Percentiles rank a stretch among this genome's conserved stretches.
Evolutionary conservation across 1,140 invertebrate genomes (phyloP).

Genomic region (Drosophila elegans): DNA sequence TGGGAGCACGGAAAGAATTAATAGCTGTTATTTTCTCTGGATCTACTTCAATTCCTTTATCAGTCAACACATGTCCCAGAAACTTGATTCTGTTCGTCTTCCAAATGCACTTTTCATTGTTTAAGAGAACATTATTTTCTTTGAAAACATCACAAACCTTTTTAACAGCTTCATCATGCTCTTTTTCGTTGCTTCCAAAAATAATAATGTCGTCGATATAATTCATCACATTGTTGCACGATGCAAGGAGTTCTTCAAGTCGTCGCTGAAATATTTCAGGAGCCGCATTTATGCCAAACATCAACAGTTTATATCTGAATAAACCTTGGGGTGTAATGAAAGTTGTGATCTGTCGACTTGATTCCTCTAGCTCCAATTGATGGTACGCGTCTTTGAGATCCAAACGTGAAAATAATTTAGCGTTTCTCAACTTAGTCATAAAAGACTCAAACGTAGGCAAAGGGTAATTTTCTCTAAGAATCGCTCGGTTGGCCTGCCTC

Average conservation of each 20-base stretch:
- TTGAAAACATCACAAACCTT: no score
- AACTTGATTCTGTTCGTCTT: not conserved
- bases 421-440: not conserved
- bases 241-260: not conserved
- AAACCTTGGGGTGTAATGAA: no score
- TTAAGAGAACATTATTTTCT: not conserved
- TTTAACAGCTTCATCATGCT: not conserved
- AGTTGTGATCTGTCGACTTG: no score
- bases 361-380: no score
- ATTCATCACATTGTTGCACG: not conserved
- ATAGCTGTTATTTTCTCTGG: no score
- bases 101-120: not conserved
- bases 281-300: not conserved
- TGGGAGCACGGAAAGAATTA: no score
- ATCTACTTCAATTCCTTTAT: no score
- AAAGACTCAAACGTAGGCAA: not conserved
- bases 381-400: no score
- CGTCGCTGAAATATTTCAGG: not conserved
- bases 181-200: not conserved
- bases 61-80: not conserved
- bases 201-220: not conserved
- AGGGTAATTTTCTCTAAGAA: not conserved
- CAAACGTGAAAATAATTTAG: no score
- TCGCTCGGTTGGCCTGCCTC: not conserved
- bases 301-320: not conserved